A percentile compares a stretch with the other conserved stretches of the same genome.
These are phyloP conservation scores for Antrozous pallidus DNA, from an alignment of 2,797 vertebrate species.

Conservation along the genomic window DNA sequence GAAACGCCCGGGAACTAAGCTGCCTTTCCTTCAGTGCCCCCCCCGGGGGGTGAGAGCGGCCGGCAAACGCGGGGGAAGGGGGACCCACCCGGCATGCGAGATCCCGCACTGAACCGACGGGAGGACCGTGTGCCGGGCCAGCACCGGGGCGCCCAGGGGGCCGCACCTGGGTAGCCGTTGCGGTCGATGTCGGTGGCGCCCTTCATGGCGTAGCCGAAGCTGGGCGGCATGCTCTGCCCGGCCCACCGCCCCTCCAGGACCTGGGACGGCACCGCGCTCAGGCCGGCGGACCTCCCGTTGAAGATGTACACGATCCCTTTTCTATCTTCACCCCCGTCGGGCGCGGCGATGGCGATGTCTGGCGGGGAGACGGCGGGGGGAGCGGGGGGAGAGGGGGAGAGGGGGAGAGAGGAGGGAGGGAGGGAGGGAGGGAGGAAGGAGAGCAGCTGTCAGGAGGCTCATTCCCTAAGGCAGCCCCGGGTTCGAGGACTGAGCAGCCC, in stretches of 20 bases:
- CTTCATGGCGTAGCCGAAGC: conserved; percentile 95
- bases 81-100: not conserved
- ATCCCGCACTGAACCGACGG: not conserved
- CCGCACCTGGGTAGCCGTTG: conserved; percentile 95
- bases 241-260: conserved; percentile 93
- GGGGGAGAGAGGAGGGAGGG: not conserved
- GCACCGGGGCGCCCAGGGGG: not conserved
- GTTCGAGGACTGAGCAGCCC: not conserved
- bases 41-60: not conserved
- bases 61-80: no score
- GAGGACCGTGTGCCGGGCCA: no score
- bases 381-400: rapidly evolving
- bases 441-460: no score
- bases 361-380: not conserved
- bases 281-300: conserved; percentile 88
- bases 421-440: no score
- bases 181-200: conserved; percentile 94
- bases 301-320: conserved; percentile 94
- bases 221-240: conserved; percentile 91
- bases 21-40: not conserved
- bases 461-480: not conserved
- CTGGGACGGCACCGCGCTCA: conserved; percentile 87
- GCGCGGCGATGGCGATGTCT: conserved; percentile 95
- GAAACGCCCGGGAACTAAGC: not conserved
- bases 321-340: conserved; percentile 90